These are phyloP conservation scores for Meteorus sp. DNA, from an alignment of 1,140 invertebrate species.

Conservation along the genomic window DNA sequence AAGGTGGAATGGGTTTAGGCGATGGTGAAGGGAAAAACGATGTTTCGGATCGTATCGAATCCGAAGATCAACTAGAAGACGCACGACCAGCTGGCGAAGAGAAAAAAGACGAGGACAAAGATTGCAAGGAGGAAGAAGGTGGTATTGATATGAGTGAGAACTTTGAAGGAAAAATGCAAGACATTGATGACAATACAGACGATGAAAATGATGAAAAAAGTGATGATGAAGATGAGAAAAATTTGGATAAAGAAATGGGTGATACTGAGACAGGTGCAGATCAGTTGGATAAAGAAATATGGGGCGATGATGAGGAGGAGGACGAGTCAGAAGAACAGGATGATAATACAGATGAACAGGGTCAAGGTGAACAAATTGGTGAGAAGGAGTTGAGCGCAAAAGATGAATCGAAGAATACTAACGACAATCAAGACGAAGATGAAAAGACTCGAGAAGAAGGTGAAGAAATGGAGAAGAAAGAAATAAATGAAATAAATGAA, in stretches of 20 bases:
- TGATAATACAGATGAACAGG: constrained; percentile 65
- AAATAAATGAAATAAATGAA: constrained; percentile 80
- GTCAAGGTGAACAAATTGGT: constrained; percentile 63
- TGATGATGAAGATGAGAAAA: constrained; percentile 68
- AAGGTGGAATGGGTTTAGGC: constrained; percentile 80
- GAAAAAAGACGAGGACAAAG: constrained; percentile 72
- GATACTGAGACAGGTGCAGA: constrained; percentile 83
- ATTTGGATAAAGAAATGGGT: constrained; percentile 94
- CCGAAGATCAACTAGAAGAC: constrained; percentile 93
- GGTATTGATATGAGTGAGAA: constrained; percentile 94
- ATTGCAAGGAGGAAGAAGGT: constrained; percentile 89
- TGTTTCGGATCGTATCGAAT: constrained; percentile 91
- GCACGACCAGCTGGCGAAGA: constrained; percentile 76
- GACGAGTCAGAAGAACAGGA: constrained; percentile 64
- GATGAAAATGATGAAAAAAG: constrained; percentile 68
- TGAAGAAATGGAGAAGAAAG: constrained; percentile 63
- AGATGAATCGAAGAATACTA: constrained; percentile 71
- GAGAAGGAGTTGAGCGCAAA: constrained; percentile 63
- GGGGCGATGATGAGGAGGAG: constrained; percentile 83
- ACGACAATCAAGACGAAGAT: constrained; percentile 54
- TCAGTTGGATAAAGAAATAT: constrained; percentile 81
- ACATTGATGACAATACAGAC: constrained; percentile 72
- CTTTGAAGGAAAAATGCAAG: constrained; percentile 84
- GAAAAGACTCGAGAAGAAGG: constrained; percentile 49
- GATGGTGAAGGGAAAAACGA: constrained; percentile 94